Base-by-base conservation (phyloP, 1,140 invertebrate genomes). In the Venustaconcha ellipsiformis region DNA sequence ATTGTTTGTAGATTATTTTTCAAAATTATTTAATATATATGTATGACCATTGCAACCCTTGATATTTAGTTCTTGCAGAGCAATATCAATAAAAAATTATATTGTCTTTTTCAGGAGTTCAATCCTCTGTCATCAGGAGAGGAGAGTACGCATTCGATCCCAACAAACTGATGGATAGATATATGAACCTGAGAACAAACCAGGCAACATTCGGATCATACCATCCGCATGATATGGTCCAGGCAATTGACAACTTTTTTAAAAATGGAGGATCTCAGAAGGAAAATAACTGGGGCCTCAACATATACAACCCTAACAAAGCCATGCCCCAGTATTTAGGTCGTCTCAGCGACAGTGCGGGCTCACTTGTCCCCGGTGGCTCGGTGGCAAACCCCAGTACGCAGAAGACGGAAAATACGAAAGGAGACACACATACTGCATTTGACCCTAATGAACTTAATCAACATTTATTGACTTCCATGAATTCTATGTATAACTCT, bases 181-280 rank as follows among this genome's bases (percentile, higher is more conserved):
- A 75, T 30, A 79, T 75, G 78, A 56, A 75, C 57, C 66, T 72
- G 68, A 60, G 78, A 62, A 79, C 78, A 4, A 67, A 79, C 57
- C 72, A 79, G 72, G 65, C 48, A n/a, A 55, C 55, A 5, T 79
- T 72, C 30, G 78, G 78, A 18, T 74, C 78, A 15, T 79, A 72
- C 56, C 73, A 79, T 37, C 78, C 78, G 14, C 55, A 72, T 17
- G 78, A 79, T 30, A 63, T 79, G 12, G 62, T 74, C 12, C 48
- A 74, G 14, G 57, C 78, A 37, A 74, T 71, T 3, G 58, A 73
- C 3, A 57, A 66, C 13, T 75, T 68, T 65, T 79, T 79, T 64
- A 66, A 64, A 30, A 66, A 72, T 64, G 73, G 63, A 23, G 78
- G 65, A 1, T 55, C 57, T 20, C 72, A 72, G 26, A 59, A 66